Percentiles rank a stretch among this genome's conserved stretches.
phyloP scores from a whole-genome alignment of 2,113 vertebrate species.

The Calypte anna region DNA sequence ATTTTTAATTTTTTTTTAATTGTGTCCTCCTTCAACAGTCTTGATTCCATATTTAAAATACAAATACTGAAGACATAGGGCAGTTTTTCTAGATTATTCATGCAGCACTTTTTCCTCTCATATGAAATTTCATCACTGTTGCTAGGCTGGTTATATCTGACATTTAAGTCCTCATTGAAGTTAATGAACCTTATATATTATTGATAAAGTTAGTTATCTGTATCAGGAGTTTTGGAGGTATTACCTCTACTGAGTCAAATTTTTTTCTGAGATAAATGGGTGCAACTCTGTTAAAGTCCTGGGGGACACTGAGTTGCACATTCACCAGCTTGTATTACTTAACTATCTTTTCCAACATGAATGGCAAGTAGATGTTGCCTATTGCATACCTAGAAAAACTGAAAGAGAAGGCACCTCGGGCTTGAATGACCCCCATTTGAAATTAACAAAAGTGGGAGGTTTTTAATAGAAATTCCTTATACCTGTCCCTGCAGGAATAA shows the following conservation, averaged over 20 bases:
- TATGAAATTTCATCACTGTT: slow-evolving; percentile 22
- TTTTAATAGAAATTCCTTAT: not conserved
- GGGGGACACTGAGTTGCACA: not conserved
- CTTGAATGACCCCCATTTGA: not conserved
- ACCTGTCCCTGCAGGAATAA: not conserved
- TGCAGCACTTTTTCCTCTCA: not conserved
- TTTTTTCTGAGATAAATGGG: not conserved
- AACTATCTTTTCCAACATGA: not conserved
- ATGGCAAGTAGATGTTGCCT: not conserved
- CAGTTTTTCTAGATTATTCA: not conserved
- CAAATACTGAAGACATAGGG: rapidly evolving
- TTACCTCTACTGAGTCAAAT: not conserved
- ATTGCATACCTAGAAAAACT: not conserved
- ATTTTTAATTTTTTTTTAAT: not conserved
- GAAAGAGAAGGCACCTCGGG: not conserved
- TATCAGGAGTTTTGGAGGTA: not conserved
- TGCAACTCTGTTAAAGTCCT: not conserved
- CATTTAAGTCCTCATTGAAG: slow-evolving; percentile 24
- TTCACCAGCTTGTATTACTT: not conserved
- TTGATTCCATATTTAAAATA: not conserved
- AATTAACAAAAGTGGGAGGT: not conserved
- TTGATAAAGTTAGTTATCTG: not conserved
- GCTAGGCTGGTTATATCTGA: slow-evolving; percentile 20
- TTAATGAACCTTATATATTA: slow-evolving; percentile 36
- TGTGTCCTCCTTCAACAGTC: not conserved